Evolutionary conservation across 2,113 vertebrate species (phyloP), one percentile per base, ranked within the genome.

Genomic region (Xiphophorus hellerii): DNA sequence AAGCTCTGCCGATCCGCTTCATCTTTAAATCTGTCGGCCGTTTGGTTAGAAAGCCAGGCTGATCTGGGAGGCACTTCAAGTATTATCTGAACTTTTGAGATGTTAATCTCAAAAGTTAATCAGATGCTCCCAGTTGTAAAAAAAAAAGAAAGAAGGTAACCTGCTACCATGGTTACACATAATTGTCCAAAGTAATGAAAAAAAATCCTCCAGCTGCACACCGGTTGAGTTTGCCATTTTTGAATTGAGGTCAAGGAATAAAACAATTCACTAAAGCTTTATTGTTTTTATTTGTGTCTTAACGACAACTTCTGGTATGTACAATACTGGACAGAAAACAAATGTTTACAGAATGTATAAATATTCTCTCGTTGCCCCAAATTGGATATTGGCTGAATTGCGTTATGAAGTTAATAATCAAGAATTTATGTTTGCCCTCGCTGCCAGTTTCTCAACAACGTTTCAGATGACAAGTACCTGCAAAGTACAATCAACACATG

Each of bases 311-410:
- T 90, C 91, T 91, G 86, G 92, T 94, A 95, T 94, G 84, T 94
- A 94, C 94, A 94, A 92, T 89, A 92, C 84, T 83, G 76, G 89
- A 93, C 92, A 93, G 89, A 93, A 93, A 94, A 83, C 88, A 65
- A 92, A 90, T 80, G 61, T 85, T 25, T 83, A 92, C 89, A 91
- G 88, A 86, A 89, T 80, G 91, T 80, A 94, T 95, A 94, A 95
- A 95, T 94, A 95, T 90, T 85, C 80, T 85, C 82, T 75, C 79
- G 84, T 74, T 82, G 83, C 72, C 89, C 82, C 77, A 68, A 77
- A 73, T 72, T 85, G 44, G 61, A 74, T 29, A 75, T 6, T 39
- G 30, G 35, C 27, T 80, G 61, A 74, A 66, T 22, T 28, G 35
- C 42, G 74, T 74, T 73, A 25, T 30, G 37, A 54, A 67, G 68